Conservation (phyloP, 2,888 invertebrate genomes). For the Dioctria rufipes region DNA sequence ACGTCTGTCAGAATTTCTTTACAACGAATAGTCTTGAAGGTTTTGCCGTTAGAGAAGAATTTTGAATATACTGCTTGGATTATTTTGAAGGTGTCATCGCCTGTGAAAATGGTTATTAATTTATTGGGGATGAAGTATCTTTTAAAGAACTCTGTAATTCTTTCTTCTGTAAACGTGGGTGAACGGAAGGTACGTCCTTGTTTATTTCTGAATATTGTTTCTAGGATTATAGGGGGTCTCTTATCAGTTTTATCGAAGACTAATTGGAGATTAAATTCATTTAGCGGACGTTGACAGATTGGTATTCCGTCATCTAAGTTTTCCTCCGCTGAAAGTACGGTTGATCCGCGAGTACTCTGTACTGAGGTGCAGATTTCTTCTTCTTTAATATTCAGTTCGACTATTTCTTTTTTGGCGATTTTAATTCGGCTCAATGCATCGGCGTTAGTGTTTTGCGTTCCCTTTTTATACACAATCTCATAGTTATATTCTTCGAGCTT, state of each 20-base stretch:
- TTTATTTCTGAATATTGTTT: too few species aligned
- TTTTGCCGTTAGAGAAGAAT: too few species aligned
- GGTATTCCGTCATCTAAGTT: slow-evolving; percentile 53
- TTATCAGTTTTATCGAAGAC: too few species aligned
- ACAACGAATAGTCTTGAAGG: slow-evolving; percentile 48
- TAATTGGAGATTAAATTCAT: slow-evolving; percentile 58
- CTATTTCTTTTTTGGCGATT: neutral
- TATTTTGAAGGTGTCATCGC: neutral
- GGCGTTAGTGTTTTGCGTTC: neutral
- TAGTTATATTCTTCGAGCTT: slow-evolving; percentile 61
- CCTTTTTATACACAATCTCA: slow-evolving; percentile 45
- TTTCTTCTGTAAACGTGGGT: slow-evolving; percentile 42
- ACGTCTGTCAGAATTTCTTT: slow-evolving; percentile 35
- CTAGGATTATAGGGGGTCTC: too few species aligned
- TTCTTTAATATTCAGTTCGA: neutral
- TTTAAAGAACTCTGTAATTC: slow-evolving; percentile 46
- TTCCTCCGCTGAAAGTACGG: slow-evolving; percentile 45
- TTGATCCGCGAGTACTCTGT: slow-evolving; percentile 42
- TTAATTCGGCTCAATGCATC: neutral
- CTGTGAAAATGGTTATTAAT: too few species aligned
- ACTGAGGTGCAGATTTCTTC: neutral
- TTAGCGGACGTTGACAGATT: slow-evolving; percentile 55
- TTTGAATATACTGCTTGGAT: too few species aligned
- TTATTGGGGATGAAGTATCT: slow-evolving; percentile 52
- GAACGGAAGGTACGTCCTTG: slow-evolving; percentile 6